Evolutionary conservation across 1,140 invertebrate genomes (phyloP).

Genomic region (Drosophila santomea): DNA sequence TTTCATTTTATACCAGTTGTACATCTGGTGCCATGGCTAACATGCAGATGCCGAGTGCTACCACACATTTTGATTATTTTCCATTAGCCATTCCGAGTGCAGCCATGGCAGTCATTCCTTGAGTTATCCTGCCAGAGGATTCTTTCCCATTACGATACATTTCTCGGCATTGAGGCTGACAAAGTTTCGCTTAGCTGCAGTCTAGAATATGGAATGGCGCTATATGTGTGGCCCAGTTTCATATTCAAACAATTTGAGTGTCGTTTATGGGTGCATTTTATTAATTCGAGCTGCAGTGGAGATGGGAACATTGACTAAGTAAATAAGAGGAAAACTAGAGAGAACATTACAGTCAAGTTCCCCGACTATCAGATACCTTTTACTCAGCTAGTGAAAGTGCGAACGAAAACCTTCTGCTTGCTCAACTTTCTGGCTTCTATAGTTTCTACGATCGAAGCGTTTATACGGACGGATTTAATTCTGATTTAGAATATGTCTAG

Average conservation of each 20-base stretch:
- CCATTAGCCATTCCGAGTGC: conserved; percentile 44
- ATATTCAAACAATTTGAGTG: not conserved
- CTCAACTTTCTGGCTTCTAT: no score
- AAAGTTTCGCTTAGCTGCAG: conserved; percentile 24
- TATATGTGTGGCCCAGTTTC: not conserved
- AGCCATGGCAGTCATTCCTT: conserved; percentile 11
- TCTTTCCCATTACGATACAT: not conserved
- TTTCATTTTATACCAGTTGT: conserved; percentile 44
- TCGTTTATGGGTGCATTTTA: conserved; percentile 43
- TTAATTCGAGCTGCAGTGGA: conserved; percentile 38
- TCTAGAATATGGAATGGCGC: conserved; percentile 5
- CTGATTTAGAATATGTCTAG: no score
- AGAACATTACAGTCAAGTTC: no score
- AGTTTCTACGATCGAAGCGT: no score
- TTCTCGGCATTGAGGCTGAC: conserved; percentile 6
- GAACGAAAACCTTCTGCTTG: no score
- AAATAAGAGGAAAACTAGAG: conserved; percentile 52
- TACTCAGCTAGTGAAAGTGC: no score
- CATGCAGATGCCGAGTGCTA: conserved; percentile 36
- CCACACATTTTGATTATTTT: conserved; percentile 51
- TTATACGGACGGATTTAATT: no score
- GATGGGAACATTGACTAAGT: conserved; percentile 37
- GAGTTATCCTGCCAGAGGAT: conserved; percentile 1
- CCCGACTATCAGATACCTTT: no score
- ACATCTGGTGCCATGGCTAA: conserved; percentile 35